Evolutionary conservation across 1,140 invertebrate species (phyloP).

Genomic region (Trichonephila clavata): DNA sequence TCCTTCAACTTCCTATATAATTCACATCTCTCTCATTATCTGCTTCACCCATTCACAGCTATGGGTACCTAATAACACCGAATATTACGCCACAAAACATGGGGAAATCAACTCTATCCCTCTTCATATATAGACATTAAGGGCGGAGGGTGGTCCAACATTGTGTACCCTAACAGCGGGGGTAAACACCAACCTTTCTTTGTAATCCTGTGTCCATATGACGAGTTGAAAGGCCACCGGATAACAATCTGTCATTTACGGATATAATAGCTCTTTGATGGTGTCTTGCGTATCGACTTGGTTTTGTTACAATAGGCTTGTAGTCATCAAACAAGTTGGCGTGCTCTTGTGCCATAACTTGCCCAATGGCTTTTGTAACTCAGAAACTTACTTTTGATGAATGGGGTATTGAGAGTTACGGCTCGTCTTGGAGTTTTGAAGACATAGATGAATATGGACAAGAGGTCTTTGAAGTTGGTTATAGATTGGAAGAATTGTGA

Average conservation of each 20-base stretch:
- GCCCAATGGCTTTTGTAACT: slow-evolving; percentile 4
- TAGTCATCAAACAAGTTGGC: neutral
- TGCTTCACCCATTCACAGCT: neutral
- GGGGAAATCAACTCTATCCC: slow-evolving; percentile 7
- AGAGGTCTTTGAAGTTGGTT: neutral
- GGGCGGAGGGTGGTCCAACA: slow-evolving; percentile 33
- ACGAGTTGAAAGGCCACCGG: slow-evolving; percentile 15
- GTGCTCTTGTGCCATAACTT: neutral
- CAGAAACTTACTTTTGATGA: neutral
- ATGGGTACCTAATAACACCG: neutral
- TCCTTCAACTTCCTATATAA: neutral
- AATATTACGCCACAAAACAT: slow-evolving; percentile 37
- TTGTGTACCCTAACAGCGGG: slow-evolving; percentile 52
- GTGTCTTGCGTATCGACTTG: slow-evolving; percentile 35
- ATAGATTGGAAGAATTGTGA: neutral
- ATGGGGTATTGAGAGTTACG: neutral
- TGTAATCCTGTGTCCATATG: slow-evolving; percentile 15
- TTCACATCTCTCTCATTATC: neutral
- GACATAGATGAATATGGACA: neutral
- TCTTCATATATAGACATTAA: slow-evolving; percentile 44
- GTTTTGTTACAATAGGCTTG: neutral
- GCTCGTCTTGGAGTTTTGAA: neutral
- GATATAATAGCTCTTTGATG: slow-evolving; percentile 59
- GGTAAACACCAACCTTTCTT: slow-evolving; percentile 57
- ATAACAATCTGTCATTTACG: slow-evolving; percentile 68